phyloP scores from a whole-genome alignment of 2,113 vertebrate genomes.

The Daubentonia madagascariensis region DNA sequence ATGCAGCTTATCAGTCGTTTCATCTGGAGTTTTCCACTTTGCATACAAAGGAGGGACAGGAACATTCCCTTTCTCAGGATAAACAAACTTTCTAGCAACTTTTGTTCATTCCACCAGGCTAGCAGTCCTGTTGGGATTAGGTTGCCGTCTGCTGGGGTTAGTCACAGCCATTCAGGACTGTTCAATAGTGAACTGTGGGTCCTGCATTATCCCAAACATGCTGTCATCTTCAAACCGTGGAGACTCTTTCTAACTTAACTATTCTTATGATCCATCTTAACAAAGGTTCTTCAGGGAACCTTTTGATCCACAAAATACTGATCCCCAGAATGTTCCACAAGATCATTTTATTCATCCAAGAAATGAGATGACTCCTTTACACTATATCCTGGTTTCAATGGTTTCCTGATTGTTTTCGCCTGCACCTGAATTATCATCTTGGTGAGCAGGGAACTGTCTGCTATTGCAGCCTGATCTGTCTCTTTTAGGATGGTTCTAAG shows the following conservation, averaged over 20 bases:
- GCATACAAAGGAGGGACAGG: not conserved
- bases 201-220: not conserved
- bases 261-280: not conserved
- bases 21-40: not conserved
- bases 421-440: not conserved
- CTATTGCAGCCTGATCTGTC: not conserved
- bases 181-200: not conserved
- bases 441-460: not conserved
- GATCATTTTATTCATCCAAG: not conserved
- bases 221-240: not conserved
- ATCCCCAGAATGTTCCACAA: no score
- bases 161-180: not conserved
- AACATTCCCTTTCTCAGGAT: not conserved
- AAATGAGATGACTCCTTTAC: not conserved
- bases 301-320: no score
- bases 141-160: not conserved
- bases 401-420: not conserved
- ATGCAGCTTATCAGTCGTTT: not conserved
- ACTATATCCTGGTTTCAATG: not conserved
- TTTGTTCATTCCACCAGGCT: not conserved
- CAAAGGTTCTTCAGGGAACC: not conserved
- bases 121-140: not conserved
- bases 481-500: not conserved
- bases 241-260: not conserved
- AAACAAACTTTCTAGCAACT: not conserved